Evolutionary conservation across 2,113 vertebrate species (phyloP).

Genomic region (Phaethornis superciliosus): DNA sequence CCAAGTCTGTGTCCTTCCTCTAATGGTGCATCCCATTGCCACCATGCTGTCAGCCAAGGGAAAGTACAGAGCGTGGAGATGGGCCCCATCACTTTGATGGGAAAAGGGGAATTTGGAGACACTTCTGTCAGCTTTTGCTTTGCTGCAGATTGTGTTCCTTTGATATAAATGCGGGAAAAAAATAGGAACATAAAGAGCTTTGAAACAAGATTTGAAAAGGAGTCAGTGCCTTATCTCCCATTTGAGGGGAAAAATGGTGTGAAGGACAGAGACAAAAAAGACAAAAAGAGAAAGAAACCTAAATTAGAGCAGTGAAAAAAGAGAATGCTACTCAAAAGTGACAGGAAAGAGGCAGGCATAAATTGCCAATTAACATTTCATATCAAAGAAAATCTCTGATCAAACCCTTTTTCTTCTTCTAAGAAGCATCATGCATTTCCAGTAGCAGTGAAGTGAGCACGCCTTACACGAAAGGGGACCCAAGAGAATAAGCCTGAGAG

Average conservation of each 20-base stretch:
- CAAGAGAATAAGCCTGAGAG: not conserved
- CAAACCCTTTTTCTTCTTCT: not conserved
- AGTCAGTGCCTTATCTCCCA: not conserved
- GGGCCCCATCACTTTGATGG: not conserved
- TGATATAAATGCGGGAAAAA: conserved; percentile 4
- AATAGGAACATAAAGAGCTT: not conserved
- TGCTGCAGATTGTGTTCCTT: not conserved
- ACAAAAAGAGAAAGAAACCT: not conserved
- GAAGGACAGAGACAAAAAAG: not conserved
- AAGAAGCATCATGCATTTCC: not conserved
- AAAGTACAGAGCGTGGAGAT: not conserved
- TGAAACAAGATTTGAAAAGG: conserved; percentile 36
- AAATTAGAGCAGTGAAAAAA: not conserved
- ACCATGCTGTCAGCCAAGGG: not conserved
- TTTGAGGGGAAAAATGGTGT: not conserved
- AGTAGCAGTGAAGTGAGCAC: accelerated
- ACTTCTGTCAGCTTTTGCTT: not conserved
- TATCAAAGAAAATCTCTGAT: conserved; percentile 24
- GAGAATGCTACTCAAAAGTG: not conserved
- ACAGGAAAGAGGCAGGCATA: not conserved
- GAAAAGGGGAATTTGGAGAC: not conserved
- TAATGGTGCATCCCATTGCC: not conserved
- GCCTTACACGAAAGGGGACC: not conserved
- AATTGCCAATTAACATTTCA: conserved; percentile 12
- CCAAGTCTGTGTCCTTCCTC: not conserved